phyloP scores from a whole-genome alignment of 2,113 vertebrate genomes.

The Phasianus colchicus region DNA sequence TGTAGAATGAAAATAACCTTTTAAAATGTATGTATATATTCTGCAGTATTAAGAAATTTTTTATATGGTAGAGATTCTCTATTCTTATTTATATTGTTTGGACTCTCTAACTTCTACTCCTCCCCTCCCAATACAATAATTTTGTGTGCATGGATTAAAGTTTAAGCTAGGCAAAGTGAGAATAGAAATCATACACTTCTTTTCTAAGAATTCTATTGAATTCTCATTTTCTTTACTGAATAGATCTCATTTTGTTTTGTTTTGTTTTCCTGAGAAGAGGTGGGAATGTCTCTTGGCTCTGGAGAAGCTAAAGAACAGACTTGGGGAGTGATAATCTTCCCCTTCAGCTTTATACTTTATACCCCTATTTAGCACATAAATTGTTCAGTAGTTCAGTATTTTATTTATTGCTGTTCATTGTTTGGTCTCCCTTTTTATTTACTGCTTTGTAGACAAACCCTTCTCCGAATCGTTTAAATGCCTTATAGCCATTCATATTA shows the following conservation, averaged over 20 bases:
- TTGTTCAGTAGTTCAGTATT: background rate
- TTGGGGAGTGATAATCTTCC: background rate
- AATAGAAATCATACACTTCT: background rate
- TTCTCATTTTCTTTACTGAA: background rate
- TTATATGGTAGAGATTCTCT: background rate
- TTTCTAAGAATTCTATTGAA: background rate
- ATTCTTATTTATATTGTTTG: background rate
- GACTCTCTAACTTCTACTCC: no score
- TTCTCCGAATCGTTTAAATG: background rate
- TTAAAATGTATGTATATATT: background rate
- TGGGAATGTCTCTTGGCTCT: background rate
- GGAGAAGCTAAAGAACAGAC: background rate
- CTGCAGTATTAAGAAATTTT: background rate
- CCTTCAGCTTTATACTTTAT: background rate
- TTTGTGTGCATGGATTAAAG: background rate
- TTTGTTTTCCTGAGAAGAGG: background rate
- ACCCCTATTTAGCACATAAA: background rate
- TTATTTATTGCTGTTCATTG: background rate
- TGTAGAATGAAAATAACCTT: background rate
- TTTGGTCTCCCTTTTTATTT: background rate
- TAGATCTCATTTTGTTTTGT: background rate
- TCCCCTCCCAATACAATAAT: background rate
- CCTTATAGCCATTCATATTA: background rate
- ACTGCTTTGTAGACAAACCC: background rate
- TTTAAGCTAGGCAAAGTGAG: background rate